Evolutionary conservation across 1,140 invertebrate species (phyloP).

Genomic region (Bradynema listronoti): DNA sequence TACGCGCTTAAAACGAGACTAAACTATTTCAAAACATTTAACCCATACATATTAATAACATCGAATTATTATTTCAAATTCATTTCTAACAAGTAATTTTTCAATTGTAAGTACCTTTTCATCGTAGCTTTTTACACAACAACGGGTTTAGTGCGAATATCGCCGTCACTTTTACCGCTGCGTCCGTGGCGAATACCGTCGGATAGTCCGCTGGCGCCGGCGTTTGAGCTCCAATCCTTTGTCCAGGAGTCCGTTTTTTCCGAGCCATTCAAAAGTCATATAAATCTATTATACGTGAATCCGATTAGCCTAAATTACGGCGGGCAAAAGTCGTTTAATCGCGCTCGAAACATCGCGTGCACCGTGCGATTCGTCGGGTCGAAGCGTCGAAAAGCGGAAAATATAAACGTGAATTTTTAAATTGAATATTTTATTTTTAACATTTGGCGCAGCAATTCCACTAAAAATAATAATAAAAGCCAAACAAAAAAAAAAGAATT

Average conservation of each 20-base stretch:
- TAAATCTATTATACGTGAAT: slow-evolving; percentile 42
- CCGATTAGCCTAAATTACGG: slow-evolving; percentile 30
- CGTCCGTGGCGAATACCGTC: slow-evolving; percentile 26
- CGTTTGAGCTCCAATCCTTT: slow-evolving; percentile 40
- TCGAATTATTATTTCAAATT: too few relatives aligned
- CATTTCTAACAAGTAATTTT: too few relatives aligned
- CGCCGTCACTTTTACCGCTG: slow-evolving; percentile 25
- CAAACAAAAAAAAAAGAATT: too few relatives aligned
- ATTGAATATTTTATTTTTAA: too few relatives aligned
- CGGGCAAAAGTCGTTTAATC: slow-evolving; percentile 32
- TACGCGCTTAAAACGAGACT: too few relatives aligned
- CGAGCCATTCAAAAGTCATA: slow-evolving; percentile 18
- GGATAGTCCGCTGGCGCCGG: slow-evolving; percentile 13
- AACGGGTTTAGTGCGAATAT: slow-evolving; percentile 33
- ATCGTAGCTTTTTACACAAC: not conserved
- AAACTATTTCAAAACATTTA: too few relatives aligned
- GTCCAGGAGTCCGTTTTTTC: slow-evolving; percentile 19
- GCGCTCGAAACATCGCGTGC: slow-evolving; percentile 41
- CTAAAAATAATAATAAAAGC: too few relatives aligned
- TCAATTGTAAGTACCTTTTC: not conserved
- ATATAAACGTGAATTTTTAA: too few relatives aligned
- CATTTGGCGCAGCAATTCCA: too few relatives aligned
- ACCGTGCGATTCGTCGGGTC: slow-evolving; percentile 27
- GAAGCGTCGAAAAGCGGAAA: not conserved
- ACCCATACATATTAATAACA: too few relatives aligned